These are phyloP conservation scores for Lemur catta DNA, from an alignment of 2,797 vertebrate species.

Conservation along the genomic window DNA sequence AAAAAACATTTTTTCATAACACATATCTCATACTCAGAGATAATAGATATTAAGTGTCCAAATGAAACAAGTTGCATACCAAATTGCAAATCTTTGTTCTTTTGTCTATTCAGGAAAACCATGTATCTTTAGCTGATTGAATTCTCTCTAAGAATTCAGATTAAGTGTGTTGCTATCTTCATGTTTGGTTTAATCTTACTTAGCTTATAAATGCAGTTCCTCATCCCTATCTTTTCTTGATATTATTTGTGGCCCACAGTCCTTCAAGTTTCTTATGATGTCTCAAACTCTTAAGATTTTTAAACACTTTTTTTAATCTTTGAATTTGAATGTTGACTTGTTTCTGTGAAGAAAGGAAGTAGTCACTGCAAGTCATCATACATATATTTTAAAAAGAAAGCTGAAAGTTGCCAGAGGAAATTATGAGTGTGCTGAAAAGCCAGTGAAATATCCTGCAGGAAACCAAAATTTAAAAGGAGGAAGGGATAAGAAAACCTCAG, in stretches of 20 bases:
- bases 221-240: background rate
- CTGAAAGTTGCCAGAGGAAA: constrained; percentile 43
- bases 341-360: constrained; percentile 15
- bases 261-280: background rate
- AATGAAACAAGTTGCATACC: background rate
- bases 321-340: constrained; percentile 17
- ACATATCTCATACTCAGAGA: background rate
- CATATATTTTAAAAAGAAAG: constrained; percentile 23
- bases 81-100: background rate
- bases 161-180: background rate
- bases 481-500: constrained; percentile 40
- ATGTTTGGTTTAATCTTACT: background rate
- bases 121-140: background rate
- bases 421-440: background rate
- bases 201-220: background rate
- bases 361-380: background rate
- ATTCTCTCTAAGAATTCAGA: background rate
- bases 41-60: background rate
- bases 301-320: background rate
- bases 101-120: background rate
- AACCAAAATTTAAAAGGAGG: constrained; percentile 9
- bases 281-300: background rate
- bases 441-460: constrained; percentile 35
- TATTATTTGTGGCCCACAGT: background rate
- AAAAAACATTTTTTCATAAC: background rate